Base-by-base conservation (phyloP, 2,113 vertebrate species). In the Echinops telfairi region DNA sequence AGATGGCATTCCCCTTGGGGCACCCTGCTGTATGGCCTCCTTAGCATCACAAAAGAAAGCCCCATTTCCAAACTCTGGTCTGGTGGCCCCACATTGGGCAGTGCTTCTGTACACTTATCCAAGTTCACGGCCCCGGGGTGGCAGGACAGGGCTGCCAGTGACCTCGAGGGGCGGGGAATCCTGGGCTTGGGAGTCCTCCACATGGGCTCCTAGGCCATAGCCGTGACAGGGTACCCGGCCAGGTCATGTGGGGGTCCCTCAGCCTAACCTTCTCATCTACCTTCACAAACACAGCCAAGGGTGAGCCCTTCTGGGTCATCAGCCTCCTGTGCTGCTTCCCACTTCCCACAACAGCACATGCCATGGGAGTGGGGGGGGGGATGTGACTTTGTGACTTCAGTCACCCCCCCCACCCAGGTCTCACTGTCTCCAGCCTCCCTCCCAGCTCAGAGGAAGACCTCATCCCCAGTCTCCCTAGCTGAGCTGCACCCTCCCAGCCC, bases 91-190 rank as follows among this genome's bases (percentile, higher is more conserved):
- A 36, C 33, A 73, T 36, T 22, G 19, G 33, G n/a, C 33, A 73
- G 71, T 53, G 47, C 47, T 40, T 40, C 40, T 40, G 40, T 40
- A 40, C 40, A 40, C 40, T 40, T 40, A 40, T 40, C 40, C 47
- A 11, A 6, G 47, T 53, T 53, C 22, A 40, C 36, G 3, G 73
- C 20, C 38, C 20, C 38, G 27, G 33, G 31, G 36, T 22, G 57
- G 9, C 4, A 43, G 57, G 43, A n/a, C 1, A 0, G 60, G 77
- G 71, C 66, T 17, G 38, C 64, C 0, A 1, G 29, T 1, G 2
- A 47, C 40, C 91, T 53, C 47, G 10, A 9, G 47, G 47, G 47
- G 47, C 12, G 10, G 9, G 47, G 47, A 53, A 53, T 53, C 10
- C 47, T 23, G 29, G 73, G 66, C 8, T 1, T 15, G 8, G 27